Percentiles rank a stretch among this genome's conserved stretches.
Evolutionary conservation across 2,888 invertebrate genomes (phyloP).

Genomic region (Laspeyria flexula): DNA sequence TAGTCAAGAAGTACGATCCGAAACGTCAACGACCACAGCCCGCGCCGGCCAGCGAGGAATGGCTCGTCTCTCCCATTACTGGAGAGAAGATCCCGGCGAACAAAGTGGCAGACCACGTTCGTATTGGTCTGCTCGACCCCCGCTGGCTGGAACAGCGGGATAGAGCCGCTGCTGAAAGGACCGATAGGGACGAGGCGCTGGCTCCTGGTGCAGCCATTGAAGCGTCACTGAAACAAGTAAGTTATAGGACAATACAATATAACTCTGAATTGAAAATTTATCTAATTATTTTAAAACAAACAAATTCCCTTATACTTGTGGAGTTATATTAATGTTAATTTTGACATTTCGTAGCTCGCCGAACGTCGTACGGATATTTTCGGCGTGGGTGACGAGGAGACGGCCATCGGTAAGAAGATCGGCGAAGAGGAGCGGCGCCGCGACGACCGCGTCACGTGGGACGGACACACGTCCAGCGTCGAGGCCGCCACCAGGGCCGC

Average conservation of each 20-base stretch:
- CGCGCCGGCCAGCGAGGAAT: constrained; percentile 90
- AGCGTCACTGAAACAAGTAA: constrained; percentile 94
- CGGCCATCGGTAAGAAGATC: constrained; percentile 99
- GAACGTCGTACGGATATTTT: constrained; percentile 99
- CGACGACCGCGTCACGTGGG: constrained; percentile 98
- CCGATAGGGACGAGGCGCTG: constrained; percentile 90
- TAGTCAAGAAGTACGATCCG: constrained; percentile 99
- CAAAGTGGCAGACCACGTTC: constrained; percentile 98
- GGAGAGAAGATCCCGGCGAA: constrained; percentile 98
- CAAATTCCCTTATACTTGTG: too few species aligned
- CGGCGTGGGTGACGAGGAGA: constrained; percentile 99
- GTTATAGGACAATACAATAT: neutral
- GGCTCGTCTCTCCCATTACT: constrained; percentile 98
- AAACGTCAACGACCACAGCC: constrained; percentile 87
- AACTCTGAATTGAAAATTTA: too few species aligned
- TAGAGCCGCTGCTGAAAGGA: constrained; percentile 96
- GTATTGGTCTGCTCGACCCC: constrained; percentile 97
- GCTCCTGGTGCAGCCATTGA: constrained; percentile 95
- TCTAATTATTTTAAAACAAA: too few species aligned
- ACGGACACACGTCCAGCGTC: constrained; percentile 98
- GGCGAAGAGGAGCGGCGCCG: constrained; percentile 95
- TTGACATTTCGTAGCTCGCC: constrained; percentile 87
- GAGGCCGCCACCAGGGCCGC: constrained; percentile 98
- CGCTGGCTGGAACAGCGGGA: constrained; percentile 99
- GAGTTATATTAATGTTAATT: neutral